phyloP scores from a whole-genome alignment of 2,888 invertebrate genomes.

The Scaptomyza flava region DNA sequence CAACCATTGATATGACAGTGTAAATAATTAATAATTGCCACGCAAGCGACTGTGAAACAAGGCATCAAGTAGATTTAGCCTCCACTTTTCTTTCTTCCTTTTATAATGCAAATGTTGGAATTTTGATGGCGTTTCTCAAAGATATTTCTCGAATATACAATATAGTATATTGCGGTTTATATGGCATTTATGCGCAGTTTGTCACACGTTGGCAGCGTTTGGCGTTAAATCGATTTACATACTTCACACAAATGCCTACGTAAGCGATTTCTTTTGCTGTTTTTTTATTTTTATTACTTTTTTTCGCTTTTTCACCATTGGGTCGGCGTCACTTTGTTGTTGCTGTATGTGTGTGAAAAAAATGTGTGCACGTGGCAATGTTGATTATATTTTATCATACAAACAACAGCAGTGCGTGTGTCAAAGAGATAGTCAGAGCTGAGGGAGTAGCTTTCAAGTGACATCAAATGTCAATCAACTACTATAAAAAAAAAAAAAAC shows the following conservation, averaged over 20 bases:
- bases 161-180: background rate
- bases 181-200: slow-evolving; percentile 58
- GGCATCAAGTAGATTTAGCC: background rate
- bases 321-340: slow-evolving; percentile 32
- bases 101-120: slow-evolving; percentile 63
- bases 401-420: slow-evolving; percentile 3
- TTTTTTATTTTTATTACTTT: slow-evolving; percentile 45
- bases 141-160: slow-evolving; percentile 34
- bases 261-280: slow-evolving; percentile 54
- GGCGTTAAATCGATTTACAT: slow-evolving; percentile 71
- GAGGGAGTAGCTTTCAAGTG: slow-evolving; percentile 51
- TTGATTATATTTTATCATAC: slow-evolving; percentile 51
- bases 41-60: slow-evolving; percentile 31
- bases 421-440: background rate
- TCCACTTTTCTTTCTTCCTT: slow-evolving; percentile 7
- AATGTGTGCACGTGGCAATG: slow-evolving; percentile 44
- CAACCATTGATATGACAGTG: slow-evolving; percentile 48
- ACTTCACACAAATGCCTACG: slow-evolving; percentile 70
- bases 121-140: slow-evolving; percentile 65
- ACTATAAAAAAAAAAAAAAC: too few relatives aligned
- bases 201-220: slow-evolving; percentile 36
- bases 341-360: slow-evolving; percentile 21
- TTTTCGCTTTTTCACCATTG: slow-evolving; percentile 17
- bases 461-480: slow-evolving; percentile 69
- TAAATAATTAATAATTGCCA: slow-evolving; percentile 73